Percentiles rank a stretch among this genome's conserved stretches.
These are phyloP conservation scores for Tetrax tetrax DNA, from an alignment of 2,113 vertebrate genomes.

Conservation along the genomic window DNA sequence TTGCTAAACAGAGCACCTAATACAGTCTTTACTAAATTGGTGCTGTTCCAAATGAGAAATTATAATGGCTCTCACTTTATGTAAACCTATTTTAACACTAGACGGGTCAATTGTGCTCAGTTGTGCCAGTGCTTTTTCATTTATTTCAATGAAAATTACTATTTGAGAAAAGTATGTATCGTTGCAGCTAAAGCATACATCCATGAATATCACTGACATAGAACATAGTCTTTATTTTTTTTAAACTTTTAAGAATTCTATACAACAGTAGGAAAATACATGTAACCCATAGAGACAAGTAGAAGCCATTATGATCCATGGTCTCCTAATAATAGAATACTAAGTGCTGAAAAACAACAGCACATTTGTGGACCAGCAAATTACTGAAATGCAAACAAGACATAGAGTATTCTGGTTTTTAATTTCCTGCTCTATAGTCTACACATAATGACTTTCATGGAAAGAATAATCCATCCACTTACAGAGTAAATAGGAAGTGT, in stretches of 20 bases:
- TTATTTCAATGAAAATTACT: not conserved
- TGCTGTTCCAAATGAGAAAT: not conserved
- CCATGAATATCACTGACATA: not conserved
- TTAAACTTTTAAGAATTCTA: not conserved
- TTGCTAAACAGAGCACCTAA: not conserved
- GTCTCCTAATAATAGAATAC: not conserved
- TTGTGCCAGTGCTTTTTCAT: not conserved
- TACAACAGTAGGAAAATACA: not conserved
- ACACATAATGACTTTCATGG: not conserved
- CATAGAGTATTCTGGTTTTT: not conserved
- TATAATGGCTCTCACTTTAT: not conserved
- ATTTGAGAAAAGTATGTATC: not conserved
- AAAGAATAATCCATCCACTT: not conserved
- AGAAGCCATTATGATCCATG: not conserved
- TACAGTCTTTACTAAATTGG: not conserved
- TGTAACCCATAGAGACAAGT: not conserved
- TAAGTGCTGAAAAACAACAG: not conserved
- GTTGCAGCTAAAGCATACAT: not conserved
- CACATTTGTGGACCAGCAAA: not conserved
- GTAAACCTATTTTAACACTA: not conserved
- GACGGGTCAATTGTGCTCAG: not conserved
- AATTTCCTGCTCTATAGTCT: not conserved
- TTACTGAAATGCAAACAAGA: slow-evolving; percentile 18
- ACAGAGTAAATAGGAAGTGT: not conserved
- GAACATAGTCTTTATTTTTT: not conserved